Percentiles rank a stretch among this genome's conserved stretches.
phyloP scores from a whole-genome alignment of 2,888 invertebrate genomes.

The Hesperia comma region DNA sequence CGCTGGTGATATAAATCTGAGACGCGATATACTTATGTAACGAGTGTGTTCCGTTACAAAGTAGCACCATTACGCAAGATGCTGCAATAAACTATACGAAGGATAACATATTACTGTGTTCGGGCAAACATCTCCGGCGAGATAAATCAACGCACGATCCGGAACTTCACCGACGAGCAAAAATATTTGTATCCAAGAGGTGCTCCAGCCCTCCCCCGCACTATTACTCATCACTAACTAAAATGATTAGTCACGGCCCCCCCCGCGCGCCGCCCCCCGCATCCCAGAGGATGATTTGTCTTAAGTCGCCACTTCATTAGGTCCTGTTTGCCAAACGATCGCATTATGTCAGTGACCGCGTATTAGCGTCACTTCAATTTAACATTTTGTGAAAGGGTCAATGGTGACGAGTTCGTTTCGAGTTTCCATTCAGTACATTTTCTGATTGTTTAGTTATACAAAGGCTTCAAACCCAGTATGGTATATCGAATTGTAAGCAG shows the following conservation, averaged over 20 bases:
- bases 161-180: constrained; percentile 6
- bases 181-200: constrained; percentile 1
- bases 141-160: constrained; percentile 6
- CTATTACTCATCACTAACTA: constrained; percentile 34
- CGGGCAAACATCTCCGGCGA: not conserved
- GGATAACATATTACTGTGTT: constrained; percentile 7
- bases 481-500: no score
- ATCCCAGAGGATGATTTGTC: constrained; percentile 24
- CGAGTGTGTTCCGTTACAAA: not conserved
- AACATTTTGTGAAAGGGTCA: not conserved
- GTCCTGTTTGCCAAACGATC: constrained; percentile 28
- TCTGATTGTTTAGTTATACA: no score
- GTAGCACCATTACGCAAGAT: not conserved
- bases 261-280: not conserved
- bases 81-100: constrained; percentile 14
- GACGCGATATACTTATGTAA: not conserved
- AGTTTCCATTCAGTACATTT: no score
- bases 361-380: not conserved
- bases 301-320: constrained; percentile 29
- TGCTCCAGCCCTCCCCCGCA: constrained; percentile 1
- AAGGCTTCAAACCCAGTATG: no score
- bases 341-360: constrained; percentile 7
- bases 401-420: not conserved
- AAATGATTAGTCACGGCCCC: constrained; percentile 29
- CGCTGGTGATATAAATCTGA: not conserved